Base-by-base conservation (phyloP, 2,797 vertebrate species). In the Bradypodion pumilum region DNA sequence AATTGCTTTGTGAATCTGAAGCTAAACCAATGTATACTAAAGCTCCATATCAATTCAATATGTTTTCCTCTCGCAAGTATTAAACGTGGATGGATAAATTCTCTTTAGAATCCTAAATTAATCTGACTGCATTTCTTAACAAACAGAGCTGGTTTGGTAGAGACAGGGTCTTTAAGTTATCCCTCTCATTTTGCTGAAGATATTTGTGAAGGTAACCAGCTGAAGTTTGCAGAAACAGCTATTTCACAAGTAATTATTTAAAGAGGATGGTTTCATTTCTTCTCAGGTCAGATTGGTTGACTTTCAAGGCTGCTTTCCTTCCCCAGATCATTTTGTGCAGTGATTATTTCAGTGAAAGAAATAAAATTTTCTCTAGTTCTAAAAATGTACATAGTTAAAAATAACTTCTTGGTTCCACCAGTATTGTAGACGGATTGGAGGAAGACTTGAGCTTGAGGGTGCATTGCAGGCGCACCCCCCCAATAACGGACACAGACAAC, bases 1-100 rank as follows among this genome's bases (percentile, higher is more conserved):
- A 96, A 96, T 96, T 96, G 91, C 87, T 94, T 94, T 93, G 92
- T 93, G 91, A 93, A 86, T 93, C 83, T 89, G 81, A 85, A 56
- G 78, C 91, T 96, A 88, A 92, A 94, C 90, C 9, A 91, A 93
- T 95, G 93, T 90, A 89, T 76, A 89, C 81, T 95, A 91, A 94
- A 95, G 75, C 49, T 91, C 83, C 68, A 56, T 86, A 89, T 86
- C 59, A 59, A 89, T 88, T 90, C 68, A 86, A 80, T 88, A 91
- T 63, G 40, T 62, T 92, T 63, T 44, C 86, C 77, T 42, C 52
- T 89, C 92, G 82, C 81, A 78, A 78, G 62, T 86, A 60, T 89
- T 90, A 92, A 89, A 85, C 83, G 0, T 86, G 90, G 65, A 91
- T 84, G 73, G 46, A 86, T 87, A 19, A 27, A 3, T 90, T 16